phyloP scores from a whole-genome alignment of 2,113 vertebrate species.

The Eolophus roseicapilla region DNA sequence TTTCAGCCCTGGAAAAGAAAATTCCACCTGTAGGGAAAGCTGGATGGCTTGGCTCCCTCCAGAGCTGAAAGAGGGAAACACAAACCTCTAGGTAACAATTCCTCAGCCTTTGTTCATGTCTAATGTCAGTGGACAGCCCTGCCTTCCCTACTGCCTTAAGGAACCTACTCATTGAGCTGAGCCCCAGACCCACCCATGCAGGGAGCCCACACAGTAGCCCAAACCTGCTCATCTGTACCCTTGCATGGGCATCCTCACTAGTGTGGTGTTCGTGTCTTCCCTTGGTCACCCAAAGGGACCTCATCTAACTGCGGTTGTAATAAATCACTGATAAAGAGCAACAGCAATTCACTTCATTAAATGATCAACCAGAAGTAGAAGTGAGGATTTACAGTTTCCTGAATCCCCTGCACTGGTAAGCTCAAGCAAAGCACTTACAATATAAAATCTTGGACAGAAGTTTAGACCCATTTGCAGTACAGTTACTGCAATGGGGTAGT shows the following conservation, averaged over 20 bases:
- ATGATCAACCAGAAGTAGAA: not conserved
- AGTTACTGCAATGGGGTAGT: not conserved
- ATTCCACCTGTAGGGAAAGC: not conserved
- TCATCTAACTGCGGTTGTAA: accelerated
- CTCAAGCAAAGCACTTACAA: not conserved
- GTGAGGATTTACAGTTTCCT: not conserved
- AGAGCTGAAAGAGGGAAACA: not conserved
- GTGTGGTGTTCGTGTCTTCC: not conserved
- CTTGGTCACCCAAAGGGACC: not conserved
- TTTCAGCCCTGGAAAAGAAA: not conserved
- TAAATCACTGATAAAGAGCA: not conserved
- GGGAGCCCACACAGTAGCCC: accelerated
- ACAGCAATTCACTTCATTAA: not conserved
- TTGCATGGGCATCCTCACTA: accelerated
- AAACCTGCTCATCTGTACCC: accelerated
- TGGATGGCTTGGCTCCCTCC: not conserved
- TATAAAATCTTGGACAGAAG: not conserved
- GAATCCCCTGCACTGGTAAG: not conserved
- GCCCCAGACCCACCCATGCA: not conserved
- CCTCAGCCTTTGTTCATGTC: not conserved
- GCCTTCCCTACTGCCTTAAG: not conserved
- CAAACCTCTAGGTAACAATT: accelerated
- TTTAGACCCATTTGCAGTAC: not conserved
- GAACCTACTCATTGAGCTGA: not conserved
- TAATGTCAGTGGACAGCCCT: accelerated